Base-by-base conservation (phyloP, 2,888 invertebrate genomes). In the Trissoscelio sp. region DNA sequence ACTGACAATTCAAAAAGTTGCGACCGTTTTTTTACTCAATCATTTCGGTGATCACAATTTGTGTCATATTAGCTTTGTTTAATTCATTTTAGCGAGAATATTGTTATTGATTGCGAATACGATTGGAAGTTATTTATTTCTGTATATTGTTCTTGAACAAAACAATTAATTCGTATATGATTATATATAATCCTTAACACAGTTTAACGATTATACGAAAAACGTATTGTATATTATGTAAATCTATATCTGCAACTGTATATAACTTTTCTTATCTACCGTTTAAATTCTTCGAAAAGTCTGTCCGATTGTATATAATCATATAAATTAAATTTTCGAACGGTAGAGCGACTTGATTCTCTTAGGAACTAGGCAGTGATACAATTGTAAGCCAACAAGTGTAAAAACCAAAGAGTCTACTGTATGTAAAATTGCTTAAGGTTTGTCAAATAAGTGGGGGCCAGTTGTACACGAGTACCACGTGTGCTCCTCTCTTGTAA, bases 401-500 rank as follows among this genome's bases (percentile, higher is more conserved):
- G 73, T 69, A 74, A 73, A 79, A 74, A 57, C 34, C 58, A 64
- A 69, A 80, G 73, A 64, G 60, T 79, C 55, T 58, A 75, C 42
- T 73, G 58, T 73, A 79, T 79, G 83, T 83, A 83, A 62, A 81
- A 79, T 81, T 64, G 79, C 69, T 75, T 72, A 57, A 79, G 57
- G 67, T 81, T 51, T 83, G 83, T 78, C 80, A 69, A 70, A 70
- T 48, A 72, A 77, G 66, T 55, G 75, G 39, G 67, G 79, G 70
- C 72, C 79, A 82, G 79, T 80, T 66, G 84, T 79, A 77, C 69
- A 64, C 78, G 85, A 81, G 78, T 83, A 82, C 84, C 82, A 70
- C 64, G 84, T 82, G 86, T 85, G 82, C 85, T 88, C 86, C 86
- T 87, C 83, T 88, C 84, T 70, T 91, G 91, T 91, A 90, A 90